Evolutionary conservation across 2,797 vertebrate species (phyloP), one percentile per base, ranked within the genome.

Genomic region (Eupleurogrammus muticus): DNA sequence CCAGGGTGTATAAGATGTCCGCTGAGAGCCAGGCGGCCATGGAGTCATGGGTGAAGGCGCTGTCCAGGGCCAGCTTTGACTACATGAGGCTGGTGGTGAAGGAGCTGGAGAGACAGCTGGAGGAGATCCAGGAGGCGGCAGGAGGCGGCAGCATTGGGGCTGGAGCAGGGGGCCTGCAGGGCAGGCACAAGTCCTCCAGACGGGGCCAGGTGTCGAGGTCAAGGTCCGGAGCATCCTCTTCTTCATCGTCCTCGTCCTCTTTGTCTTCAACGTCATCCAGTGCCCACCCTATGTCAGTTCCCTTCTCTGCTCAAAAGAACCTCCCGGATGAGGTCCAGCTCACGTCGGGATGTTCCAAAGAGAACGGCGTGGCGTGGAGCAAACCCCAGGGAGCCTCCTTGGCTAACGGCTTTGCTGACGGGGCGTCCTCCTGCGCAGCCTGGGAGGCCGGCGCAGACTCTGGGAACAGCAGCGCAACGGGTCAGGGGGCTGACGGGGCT

Each of bases 11-110:
- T 57, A 94, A 97, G 88, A 94, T 99, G 94, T 96, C 95, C 0
- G 96, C 98, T 0, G 97, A 99, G 48, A 97, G 84, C 92, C 97
- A 99, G 71, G 93, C 75, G 0, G 95, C 93, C 82, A 96, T 99
- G 97, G 97, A 99, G 93, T 94, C 95, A 0, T 99, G 98, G 98
- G 96, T 99, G 86, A 99, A 99, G 87, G 95, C 97, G 0, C 84
- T 99, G 66, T 98, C 98, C 0, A 91, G 96, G 16, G 98, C 98
- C 87, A 99, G 96, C 91, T 99, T 99, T 2, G 94, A 96, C 92
- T 99, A 99, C 93, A 92, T 99, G 96, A 92, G 97, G 32, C 90
- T 99, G 85, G 96, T 99, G 84, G 97, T 99, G 87, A 94, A 92
- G 1, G 98, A 98, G 91, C 94, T 99, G 87, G 97, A 99, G 93